Percentiles rank a stretch among this genome's conserved stretches.
phyloP scores from a whole-genome alignment of 2,797 vertebrate genomes.

The Sebastes minor region DNA sequence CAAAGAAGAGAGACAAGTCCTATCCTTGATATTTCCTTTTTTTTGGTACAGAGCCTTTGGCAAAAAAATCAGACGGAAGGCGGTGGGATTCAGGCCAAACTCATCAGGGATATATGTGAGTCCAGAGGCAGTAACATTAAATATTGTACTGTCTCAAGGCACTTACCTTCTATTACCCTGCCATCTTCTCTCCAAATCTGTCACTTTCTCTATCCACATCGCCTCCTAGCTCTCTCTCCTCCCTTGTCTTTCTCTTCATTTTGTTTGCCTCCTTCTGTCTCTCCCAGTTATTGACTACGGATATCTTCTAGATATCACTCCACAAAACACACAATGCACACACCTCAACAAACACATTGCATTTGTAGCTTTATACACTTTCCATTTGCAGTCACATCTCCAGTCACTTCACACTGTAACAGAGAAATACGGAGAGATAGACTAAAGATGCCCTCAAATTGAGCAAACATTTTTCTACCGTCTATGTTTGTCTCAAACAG shows the following conservation, averaged over 20 bases:
- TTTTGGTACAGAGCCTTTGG: constrained; percentile 1
- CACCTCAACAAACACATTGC: neutral
- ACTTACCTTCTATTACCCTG: constrained; percentile 30
- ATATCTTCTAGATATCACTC: neutral
- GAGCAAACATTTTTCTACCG: neutral
- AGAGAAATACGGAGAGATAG: neutral
- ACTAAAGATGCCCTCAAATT: neutral
- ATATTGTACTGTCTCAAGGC: constrained; percentile 51
- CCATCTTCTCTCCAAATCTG: constrained; percentile 29
- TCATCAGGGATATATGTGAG: constrained; percentile 56
- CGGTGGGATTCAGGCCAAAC: constrained; percentile 54
- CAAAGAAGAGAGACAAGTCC: constrained; percentile 20
- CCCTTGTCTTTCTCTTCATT: neutral
- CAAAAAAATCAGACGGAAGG: constrained; percentile 25
- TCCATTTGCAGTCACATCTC: neutral
- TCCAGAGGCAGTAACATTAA: constrained; percentile 48
- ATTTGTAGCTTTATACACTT: neutral
- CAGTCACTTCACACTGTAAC: neutral
- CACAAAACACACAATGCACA: neutral
- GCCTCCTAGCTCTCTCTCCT: neutral
- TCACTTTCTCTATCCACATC: constrained; percentile 11
- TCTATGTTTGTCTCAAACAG: neutral
- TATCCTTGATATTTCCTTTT: constrained; percentile 22
- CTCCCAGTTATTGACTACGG: neutral
- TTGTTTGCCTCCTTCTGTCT: neutral